These are phyloP conservation scores for Phainopepla nitens DNA, from an alignment of 2,113 vertebrate species.

Conservation along the genomic window DNA sequence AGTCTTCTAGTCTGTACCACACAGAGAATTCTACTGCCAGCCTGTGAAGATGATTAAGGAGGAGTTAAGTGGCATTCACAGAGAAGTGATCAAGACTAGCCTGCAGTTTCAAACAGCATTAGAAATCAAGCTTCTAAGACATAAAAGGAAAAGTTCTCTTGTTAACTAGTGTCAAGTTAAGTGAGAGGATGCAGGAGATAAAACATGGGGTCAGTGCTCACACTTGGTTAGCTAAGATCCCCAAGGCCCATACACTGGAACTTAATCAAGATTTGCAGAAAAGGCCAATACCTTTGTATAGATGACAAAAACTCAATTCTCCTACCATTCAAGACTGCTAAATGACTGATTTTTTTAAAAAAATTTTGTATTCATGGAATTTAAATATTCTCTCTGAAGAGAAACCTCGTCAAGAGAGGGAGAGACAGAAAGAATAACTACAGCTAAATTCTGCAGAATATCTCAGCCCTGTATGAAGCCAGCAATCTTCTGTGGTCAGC, in stretches of 20 bases:
- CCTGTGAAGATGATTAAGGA: neutral
- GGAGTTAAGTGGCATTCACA: neutral
- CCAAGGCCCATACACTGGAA: neutral
- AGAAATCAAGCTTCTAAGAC: conserved; percentile 2
- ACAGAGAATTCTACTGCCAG: neutral
- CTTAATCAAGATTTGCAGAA: neutral
- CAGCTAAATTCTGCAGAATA: neutral
- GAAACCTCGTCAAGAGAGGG: neutral
- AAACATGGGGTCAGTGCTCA: neutral
- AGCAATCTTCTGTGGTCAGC: neutral
- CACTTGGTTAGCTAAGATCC: neutral
- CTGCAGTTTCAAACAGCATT: conserved; percentile 29
- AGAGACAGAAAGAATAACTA: neutral
- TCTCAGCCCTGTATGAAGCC: neutral
- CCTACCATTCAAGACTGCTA: neutral
- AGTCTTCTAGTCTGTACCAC: neutral
- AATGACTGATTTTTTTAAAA: neutral
- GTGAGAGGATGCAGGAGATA: neutral
- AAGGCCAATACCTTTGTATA: neutral
- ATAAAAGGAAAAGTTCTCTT: conserved; percentile 18
- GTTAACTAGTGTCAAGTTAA: conserved; percentile 24
- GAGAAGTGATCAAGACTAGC: neutral
- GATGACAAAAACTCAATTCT: neutral
- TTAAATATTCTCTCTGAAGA: neutral
- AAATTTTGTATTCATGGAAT: neutral